A percentile compares a stretch with the other conserved stretches of the same genome.
Evolutionary conservation across 2,113 vertebrate genomes (phyloP).

Genomic region (Isichthys henryi): DNA sequence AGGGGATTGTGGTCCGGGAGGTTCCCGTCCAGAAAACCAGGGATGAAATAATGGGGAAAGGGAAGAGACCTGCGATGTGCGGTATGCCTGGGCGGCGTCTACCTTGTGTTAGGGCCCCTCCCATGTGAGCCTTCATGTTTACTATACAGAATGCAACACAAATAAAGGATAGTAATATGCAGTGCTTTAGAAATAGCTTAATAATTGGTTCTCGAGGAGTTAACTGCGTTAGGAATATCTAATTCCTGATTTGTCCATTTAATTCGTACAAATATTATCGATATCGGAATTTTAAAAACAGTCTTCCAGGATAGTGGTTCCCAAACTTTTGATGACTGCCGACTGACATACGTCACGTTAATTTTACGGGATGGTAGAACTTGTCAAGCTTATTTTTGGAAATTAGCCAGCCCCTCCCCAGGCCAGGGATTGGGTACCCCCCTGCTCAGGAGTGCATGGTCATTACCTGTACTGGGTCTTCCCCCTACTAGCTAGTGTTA

Average conservation of each 20-base stretch:
- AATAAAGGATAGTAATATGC: not conserved
- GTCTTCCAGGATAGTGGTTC: not conserved
- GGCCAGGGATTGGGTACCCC: not conserved
- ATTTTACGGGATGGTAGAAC: not conserved
- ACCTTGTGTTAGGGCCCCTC: not conserved
- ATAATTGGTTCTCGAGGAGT: not conserved
- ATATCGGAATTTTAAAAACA: not conserved
- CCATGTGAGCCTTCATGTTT: not conserved
- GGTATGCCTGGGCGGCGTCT: slow-evolving; percentile 49
- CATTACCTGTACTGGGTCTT: not conserved
- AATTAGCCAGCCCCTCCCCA: not conserved
- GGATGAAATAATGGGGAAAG: slow-evolving; percentile 75
- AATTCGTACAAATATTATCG: not conserved
- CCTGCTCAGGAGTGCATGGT: not conserved
- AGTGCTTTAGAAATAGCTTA: not conserved
- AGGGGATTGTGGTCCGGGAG: slow-evolving; percentile 75
- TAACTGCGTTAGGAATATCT: not conserved
- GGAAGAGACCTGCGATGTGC: slow-evolving; percentile 75
- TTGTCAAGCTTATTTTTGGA: not conserved
- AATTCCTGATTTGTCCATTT: not conserved
- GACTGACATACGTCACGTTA: not conserved
- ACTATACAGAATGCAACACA: not conserved
- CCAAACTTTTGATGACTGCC: not conserved
- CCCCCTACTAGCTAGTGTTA: not conserved
- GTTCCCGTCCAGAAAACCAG: slow-evolving; percentile 69